Conservation (phyloP, 2,888 invertebrate species). For the Drosophila colorata region DNA sequence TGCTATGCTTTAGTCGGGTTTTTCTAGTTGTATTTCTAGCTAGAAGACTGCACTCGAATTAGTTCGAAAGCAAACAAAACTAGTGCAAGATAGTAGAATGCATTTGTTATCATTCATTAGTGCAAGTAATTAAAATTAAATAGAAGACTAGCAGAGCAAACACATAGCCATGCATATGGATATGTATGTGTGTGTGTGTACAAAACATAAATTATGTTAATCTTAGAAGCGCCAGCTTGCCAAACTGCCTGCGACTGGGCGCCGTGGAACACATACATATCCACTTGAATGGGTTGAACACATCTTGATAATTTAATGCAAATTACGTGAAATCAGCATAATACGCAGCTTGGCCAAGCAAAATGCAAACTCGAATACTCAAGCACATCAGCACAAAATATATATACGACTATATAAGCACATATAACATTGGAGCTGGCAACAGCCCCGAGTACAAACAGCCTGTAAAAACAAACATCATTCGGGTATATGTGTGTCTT, state of each 20-base stretch:
- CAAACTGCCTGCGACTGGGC: slow-evolving; percentile 2
- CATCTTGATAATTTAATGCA: slow-evolving; percentile 76
- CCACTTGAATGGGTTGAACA: slow-evolving; percentile 54
- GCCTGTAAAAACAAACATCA: slow-evolving; percentile 50
- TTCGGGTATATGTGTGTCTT: slow-evolving; percentile 26
- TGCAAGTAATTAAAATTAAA: slow-evolving; percentile 32
- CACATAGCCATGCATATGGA: background rate
- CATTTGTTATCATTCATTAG: slow-evolving; percentile 23
- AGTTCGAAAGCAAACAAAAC: background rate
- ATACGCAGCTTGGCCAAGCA: slow-evolving; percentile 41
- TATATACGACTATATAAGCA: slow-evolving; percentile 10
- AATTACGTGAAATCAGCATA: slow-evolving; percentile 78
- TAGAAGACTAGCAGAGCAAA: slow-evolving; percentile 3
- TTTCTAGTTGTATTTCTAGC: no score
- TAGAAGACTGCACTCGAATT: background rate
- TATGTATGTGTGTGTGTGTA: background rate
- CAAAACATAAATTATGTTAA: slow-evolving; percentile 41
- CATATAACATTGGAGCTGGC: slow-evolving; percentile 24
- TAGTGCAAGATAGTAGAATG: background rate
- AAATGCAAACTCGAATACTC: slow-evolving; percentile 52
- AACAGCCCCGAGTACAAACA: slow-evolving; percentile 43
- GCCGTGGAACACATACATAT: slow-evolving; percentile 19
- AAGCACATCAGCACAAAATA: slow-evolving; percentile 33
- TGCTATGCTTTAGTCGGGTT: background rate
- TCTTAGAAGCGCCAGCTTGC: slow-evolving; percentile 21